A percentile compares a stretch with the other conserved stretches of the same genome.
Evolutionary conservation across 2,113 vertebrate species (phyloP).

Genomic region (Myocastor coypus): DNA sequence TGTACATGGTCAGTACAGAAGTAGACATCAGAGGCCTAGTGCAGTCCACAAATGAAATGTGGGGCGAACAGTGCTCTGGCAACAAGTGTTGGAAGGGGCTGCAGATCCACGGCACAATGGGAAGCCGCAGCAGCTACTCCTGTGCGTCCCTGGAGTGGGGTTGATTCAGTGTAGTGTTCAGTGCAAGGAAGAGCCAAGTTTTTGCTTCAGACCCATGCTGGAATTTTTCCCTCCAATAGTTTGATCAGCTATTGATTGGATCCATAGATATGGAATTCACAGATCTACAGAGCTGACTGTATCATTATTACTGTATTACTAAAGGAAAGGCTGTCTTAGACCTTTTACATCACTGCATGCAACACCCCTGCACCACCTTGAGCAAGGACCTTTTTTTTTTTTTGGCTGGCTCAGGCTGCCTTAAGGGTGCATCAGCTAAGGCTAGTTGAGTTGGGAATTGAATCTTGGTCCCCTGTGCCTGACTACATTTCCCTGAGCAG

Average conservation of each 20-base stretch:
- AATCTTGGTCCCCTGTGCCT: too few relatives aligned
- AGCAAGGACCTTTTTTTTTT: background rate
- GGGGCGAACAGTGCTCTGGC: too few relatives aligned
- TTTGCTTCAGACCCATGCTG: background rate
- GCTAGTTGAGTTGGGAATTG: too few relatives aligned
- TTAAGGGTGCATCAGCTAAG: too few relatives aligned
- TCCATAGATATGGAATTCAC: background rate
- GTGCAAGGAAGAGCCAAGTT: background rate
- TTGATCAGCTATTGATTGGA: background rate
- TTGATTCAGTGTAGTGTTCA: background rate
- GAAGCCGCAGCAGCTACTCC: background rate
- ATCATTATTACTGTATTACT: background rate
- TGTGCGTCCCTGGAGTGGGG: too few relatives aligned
- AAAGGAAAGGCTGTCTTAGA: background rate
- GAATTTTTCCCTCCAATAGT: background rate
- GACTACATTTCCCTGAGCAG: too few relatives aligned
- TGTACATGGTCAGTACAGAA: background rate
- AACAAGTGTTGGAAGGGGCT: too few relatives aligned
- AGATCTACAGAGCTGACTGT: background rate
- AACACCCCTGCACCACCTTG: background rate
- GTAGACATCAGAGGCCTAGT: background rate
- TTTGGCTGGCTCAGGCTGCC: too few relatives aligned
- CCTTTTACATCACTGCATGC: background rate
- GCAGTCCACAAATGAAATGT: background rate
- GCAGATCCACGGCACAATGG: rapidly evolving